These are phyloP conservation scores for Nowickia ferox DNA, from an alignment of 2,888 invertebrate genomes.

Conservation along the genomic window DNA sequence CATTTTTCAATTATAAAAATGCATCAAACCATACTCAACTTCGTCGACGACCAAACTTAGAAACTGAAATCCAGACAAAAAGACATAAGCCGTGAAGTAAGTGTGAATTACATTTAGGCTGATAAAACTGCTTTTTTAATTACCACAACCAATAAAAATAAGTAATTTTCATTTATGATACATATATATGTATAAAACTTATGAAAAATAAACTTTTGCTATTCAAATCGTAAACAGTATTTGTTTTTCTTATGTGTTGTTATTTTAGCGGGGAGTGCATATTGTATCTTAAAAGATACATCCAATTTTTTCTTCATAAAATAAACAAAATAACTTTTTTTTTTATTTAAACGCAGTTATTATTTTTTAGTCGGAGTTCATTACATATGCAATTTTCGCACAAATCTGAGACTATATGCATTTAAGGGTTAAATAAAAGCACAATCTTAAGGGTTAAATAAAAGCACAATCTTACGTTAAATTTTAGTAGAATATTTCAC, in stretches of 20 bases:
- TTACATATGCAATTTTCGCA: neutral
- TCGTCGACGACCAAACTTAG: neutral
- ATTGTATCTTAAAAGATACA: neutral
- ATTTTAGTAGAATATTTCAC: too few species aligned
- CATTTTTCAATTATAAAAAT: neutral
- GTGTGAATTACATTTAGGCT: neutral
- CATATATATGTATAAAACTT: too few species aligned
- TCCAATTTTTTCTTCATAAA: neutral
- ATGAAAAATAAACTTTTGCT: too few species aligned
- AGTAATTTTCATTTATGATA: too few species aligned
- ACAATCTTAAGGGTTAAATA: too few species aligned
- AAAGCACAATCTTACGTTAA: too few species aligned
- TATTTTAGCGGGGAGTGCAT: neutral
- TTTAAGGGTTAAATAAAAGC: too few species aligned
- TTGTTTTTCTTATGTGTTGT: neutral
- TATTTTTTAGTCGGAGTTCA: neutral
- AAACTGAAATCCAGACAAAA: neutral
- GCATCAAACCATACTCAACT: neutral
- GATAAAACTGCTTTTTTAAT: too few species aligned
- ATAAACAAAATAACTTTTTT: neutral
- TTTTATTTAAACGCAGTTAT: conserved; percentile 1
- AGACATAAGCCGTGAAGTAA: neutral
- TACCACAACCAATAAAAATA: too few species aligned
- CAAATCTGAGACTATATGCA: neutral
- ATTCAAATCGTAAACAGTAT: too few species aligned